phyloP scores from a whole-genome alignment of 2,888 invertebrate species.

The Harpalus rufipes region DNA sequence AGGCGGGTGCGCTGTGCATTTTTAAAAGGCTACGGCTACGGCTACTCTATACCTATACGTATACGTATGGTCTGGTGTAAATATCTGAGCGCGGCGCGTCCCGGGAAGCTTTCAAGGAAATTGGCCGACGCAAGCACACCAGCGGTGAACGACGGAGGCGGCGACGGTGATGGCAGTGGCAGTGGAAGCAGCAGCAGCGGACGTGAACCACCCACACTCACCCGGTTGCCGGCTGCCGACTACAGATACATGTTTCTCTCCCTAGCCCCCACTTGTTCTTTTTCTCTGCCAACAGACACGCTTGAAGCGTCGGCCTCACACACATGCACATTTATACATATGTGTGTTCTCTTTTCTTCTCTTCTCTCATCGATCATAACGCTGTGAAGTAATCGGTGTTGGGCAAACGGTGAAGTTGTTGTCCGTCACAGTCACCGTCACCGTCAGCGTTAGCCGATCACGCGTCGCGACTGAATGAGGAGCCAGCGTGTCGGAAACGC shows the following conservation, averaged over 20 bases:
- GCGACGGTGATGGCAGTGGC: constrained; percentile 13
- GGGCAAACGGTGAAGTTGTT: constrained; percentile 54
- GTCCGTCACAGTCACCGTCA: constrained; percentile 58
- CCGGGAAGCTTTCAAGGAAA: constrained; percentile 75
- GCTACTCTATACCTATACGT: constrained; percentile 6
- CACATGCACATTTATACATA: constrained; percentile 18
- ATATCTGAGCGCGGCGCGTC: constrained; percentile 65
- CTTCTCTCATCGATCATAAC: constrained; percentile 55
- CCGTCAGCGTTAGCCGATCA: constrained; percentile 54
- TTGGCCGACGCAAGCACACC: constrained; percentile 71
- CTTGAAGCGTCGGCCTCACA: not conserved
- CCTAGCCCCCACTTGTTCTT: not conserved
- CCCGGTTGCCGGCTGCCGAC: constrained; percentile 19
- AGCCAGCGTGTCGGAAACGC: constrained; percentile 74
- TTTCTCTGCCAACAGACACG: constrained; percentile 27
- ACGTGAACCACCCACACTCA: constrained; percentile 46
- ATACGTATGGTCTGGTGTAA: constrained; percentile 64
- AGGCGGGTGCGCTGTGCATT: constrained; percentile 72
- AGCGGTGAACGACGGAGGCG: constrained; percentile 53
- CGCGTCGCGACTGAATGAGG: constrained; percentile 71
- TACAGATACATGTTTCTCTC: constrained; percentile 48
- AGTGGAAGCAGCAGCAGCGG: constrained; percentile 25
- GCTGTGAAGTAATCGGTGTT: constrained; percentile 44
- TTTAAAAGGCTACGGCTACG: constrained; percentile 74
- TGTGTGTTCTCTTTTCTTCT: not conserved